Conservation (phyloP, 2,888 invertebrate species). For the Hesperia comma region DNA sequence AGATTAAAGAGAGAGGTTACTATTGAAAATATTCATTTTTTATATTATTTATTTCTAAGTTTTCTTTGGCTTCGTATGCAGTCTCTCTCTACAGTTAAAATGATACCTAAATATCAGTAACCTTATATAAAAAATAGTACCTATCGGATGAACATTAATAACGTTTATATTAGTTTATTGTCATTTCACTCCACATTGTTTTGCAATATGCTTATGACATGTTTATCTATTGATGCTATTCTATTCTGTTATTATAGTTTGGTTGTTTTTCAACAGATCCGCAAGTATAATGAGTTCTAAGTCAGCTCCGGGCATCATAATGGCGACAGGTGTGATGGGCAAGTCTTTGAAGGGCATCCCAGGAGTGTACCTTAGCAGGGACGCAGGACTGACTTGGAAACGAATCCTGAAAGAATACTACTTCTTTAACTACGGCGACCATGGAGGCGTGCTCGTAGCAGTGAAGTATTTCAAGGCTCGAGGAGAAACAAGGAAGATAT, state of each 20-base stretch:
- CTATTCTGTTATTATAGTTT: neutral
- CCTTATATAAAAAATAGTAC: no score
- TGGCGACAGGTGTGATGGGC: constrained; percentile 93
- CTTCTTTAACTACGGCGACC: constrained; percentile 95
- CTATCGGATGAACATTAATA: no score
- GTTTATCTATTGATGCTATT: neutral
- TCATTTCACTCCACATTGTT: constrained; percentile 4
- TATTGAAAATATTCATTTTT: no score
- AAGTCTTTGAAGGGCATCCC: constrained; percentile 91
- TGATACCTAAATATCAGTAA: no score
- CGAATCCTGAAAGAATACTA: constrained; percentile 91
- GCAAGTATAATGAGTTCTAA: constrained; percentile 93
- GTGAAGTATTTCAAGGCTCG: constrained; percentile 91
- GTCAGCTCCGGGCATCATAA: constrained; percentile 94
- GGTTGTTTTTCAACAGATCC: constrained; percentile 73
- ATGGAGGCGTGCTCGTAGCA: constrained; percentile 94
- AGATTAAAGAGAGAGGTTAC: no score
- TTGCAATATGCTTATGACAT: neutral
- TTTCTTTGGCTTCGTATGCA: no score
- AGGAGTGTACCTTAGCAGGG: constrained; percentile 91
- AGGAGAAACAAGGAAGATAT: constrained; percentile 90
- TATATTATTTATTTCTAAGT: no score
- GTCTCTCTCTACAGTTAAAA: no score
- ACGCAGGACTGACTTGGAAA: constrained; percentile 93
- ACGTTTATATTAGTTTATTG: neutral